Conservation (phyloP, 2,113 vertebrate species). For the Salvelinus namaycush region DNA sequence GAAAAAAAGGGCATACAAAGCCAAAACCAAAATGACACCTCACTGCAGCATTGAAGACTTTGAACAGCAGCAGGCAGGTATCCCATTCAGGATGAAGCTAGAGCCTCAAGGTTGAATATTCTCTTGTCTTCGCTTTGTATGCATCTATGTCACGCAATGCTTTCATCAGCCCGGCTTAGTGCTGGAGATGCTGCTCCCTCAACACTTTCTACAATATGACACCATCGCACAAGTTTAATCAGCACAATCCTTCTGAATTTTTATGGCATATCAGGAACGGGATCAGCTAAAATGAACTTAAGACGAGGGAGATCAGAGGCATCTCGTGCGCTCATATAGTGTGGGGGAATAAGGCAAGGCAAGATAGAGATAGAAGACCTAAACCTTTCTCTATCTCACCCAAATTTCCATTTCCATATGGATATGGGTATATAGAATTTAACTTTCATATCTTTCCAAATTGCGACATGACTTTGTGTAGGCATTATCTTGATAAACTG, state of each 20-base stretch:
- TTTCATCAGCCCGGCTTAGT: slow-evolving; percentile 22
- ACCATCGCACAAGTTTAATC: slow-evolving; percentile 32
- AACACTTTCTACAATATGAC: slow-evolving; percentile 30
- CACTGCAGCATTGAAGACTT: neutral
- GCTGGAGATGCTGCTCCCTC: neutral
- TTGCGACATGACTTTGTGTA: too few species aligned
- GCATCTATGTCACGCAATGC: slow-evolving; percentile 1
- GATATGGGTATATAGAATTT: too few species aligned
- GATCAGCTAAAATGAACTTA: slow-evolving; percentile 35
- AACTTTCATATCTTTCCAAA: too few species aligned
- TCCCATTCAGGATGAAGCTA: neutral
- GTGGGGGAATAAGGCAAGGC: neutral
- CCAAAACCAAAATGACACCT: neutral
- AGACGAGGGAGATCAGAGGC: slow-evolving; percentile 33
- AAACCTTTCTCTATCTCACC: neutral
- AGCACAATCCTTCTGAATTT: slow-evolving; percentile 22
- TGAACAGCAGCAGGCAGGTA: slow-evolving; percentile 10
- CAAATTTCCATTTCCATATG: too few species aligned
- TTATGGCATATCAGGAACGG: slow-evolving; percentile 27
- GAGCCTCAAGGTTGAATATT: neutral
- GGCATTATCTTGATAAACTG: neutral
- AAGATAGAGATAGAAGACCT: neutral
- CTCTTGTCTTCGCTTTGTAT: neutral
- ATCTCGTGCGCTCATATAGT: slow-evolving; percentile 3
- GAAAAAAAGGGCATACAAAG: too few species aligned